Conservation (phyloP, 1,140 invertebrate species). For the Paralvinella palmiformis region DNA sequence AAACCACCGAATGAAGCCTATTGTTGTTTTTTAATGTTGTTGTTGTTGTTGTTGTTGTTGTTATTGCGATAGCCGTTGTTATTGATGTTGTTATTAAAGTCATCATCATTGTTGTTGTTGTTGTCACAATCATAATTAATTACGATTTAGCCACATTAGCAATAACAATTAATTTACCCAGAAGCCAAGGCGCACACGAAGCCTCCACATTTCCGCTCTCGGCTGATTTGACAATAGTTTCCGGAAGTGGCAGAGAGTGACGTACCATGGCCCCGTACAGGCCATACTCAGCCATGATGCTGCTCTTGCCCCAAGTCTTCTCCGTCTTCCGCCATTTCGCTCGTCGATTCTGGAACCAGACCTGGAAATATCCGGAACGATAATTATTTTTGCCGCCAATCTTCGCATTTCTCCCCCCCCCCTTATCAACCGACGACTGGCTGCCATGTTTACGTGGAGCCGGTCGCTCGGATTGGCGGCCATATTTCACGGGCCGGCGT, state of each 20-base stretch:
- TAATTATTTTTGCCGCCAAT: neutral
- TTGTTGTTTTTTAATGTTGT: too few relatives aligned
- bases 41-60: neutral
- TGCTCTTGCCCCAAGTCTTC: conserved; percentile 90
- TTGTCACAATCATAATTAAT: neutral
- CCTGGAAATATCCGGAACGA: conserved; percentile 58
- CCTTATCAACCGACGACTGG: too few relatives aligned
- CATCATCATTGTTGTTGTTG: neutral
- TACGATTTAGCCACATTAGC: neutral
- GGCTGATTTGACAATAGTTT: conserved; percentile 85
- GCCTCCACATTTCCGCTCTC: conserved; percentile 12
- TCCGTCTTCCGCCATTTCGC: conserved; percentile 99
- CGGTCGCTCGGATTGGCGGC: too few relatives aligned
- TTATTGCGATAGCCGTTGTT: neutral
- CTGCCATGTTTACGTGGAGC: too few relatives aligned
- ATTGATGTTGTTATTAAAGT: neutral
- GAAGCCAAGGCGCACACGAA: conserved; percentile 19
- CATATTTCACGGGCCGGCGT: too few relatives aligned
- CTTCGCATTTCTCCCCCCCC: too few relatives aligned
- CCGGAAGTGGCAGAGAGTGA: conserved; percentile 92
- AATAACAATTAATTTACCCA: conserved; percentile 11
- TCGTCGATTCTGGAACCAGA: conserved; percentile 97
- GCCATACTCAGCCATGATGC: conserved; percentile 75
- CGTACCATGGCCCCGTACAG: conserved; percentile 98
- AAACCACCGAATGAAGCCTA: too few relatives aligned